Base-by-base conservation (phyloP, 2,113 vertebrate genomes). In the Siniperca knerii region DNA sequence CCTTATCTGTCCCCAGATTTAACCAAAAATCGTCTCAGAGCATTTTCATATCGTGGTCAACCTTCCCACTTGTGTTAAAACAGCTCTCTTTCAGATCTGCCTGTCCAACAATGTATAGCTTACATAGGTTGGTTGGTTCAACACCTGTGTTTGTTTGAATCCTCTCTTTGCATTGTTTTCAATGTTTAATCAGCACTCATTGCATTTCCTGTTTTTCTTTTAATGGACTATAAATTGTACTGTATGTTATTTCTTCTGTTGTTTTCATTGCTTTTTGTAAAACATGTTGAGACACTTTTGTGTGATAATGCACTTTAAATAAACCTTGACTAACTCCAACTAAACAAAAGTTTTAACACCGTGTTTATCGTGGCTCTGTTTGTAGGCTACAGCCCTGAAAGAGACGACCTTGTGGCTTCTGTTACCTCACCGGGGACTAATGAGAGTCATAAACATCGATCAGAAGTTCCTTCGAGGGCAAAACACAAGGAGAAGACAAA, bases 401-500 rank as follows among this genome's bases (percentile, higher is more conserved):
- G 58, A 60, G 62, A n/a, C 0, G 23, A 35, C 0, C 4, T 65
- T 1, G 8, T 12, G 55, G 25, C 37, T 2, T 37, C 71, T n/a
- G 52, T 23, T 12, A 25, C 18, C 4, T 23, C 16, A 37, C 64
- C 40, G 8, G 20, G 48, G 15, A 57, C 29, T 8, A 35, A 35
- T 0, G 44, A 44, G 84, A 25, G 42, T 1, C 20, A 73, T 23
- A 44, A 52, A n/a, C 16, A 0, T 21, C 23, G 6, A 48, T 25
- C 66, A 0, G 37, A 83, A 10, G 46, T 18, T 75, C 25, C 52
- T 7, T 65, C 61, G 0, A n/a, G 18, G 4, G 42, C 13, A 21
- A 77, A 79, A 77, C 79, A 64, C 23, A 67, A 69, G n/a, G 64
- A 37, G 2, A 65, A 77, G 65, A 77, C 12, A 7, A 44, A 52